Evolutionary conservation across 2,888 invertebrate species (phyloP).

Genomic region (Trissoscelio sp.): DNA sequence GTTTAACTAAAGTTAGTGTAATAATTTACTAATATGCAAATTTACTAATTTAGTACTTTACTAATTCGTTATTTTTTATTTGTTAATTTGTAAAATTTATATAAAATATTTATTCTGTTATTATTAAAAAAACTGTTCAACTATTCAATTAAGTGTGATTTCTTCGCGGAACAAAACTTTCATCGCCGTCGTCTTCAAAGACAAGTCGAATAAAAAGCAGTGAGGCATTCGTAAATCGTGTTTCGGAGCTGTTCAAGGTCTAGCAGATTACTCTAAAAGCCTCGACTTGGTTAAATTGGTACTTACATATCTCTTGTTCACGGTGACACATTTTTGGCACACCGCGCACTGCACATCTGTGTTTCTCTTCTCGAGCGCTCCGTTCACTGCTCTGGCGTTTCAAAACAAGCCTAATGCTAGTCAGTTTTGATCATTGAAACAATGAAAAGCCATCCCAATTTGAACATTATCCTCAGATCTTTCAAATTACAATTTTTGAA

Average conservation of each 20-base stretch:
- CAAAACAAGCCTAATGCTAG: slow-evolving; percentile 56
- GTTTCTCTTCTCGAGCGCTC: slow-evolving; percentile 70
- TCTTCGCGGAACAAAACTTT: slow-evolving; percentile 52
- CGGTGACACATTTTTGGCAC: slow-evolving; percentile 80
- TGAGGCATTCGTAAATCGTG: slow-evolving; percentile 62
- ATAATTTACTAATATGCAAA: too few relatives aligned
- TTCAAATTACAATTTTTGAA: too few relatives aligned
- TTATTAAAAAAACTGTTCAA: too few relatives aligned
- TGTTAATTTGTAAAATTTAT: too few relatives aligned
- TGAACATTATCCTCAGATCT: slow-evolving; percentile 18
- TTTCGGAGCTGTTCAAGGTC: slow-evolving; percentile 70
- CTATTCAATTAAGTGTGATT: slow-evolving; percentile 60
- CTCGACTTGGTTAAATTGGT: slow-evolving; percentile 78
- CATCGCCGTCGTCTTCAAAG: slow-evolving; percentile 64
- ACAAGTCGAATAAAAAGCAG: slow-evolving; percentile 60
- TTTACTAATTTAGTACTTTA: too few relatives aligned
- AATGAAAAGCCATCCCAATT: slow-evolving; percentile 35
- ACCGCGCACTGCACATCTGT: slow-evolving; percentile 75
- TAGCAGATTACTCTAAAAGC: slow-evolving; percentile 72
- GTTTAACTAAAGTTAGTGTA: too few relatives aligned
- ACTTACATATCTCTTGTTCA: slow-evolving; percentile 79
- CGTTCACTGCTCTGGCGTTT: slow-evolving; percentile 76
- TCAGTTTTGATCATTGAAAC: slow-evolving; percentile 28
- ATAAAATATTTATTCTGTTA: too few relatives aligned
- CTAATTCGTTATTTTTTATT: too few relatives aligned